phyloP scores from a whole-genome alignment of 1,140 invertebrate genomes.

The Zaprionus capensis region DNA sequence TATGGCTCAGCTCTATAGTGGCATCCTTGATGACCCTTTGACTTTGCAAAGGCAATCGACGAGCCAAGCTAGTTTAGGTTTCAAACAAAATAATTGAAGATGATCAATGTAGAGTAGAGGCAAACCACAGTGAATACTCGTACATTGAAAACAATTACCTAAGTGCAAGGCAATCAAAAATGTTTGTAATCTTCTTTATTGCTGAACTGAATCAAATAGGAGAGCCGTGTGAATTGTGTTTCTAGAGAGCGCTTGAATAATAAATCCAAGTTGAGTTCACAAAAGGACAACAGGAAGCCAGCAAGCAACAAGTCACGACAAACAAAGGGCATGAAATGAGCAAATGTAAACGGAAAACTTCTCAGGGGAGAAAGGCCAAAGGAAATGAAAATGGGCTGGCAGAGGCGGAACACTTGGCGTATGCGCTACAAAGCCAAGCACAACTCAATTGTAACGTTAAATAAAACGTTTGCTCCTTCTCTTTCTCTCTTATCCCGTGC shows the following conservation, averaged over 20 bases:
- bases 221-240: conserved; percentile 29
- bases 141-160: neutral
- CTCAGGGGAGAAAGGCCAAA: conserved; percentile 22
- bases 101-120: neutral
- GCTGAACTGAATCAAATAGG: conserved; percentile 2
- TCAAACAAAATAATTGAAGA: neutral
- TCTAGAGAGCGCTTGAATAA: conserved; percentile 29
- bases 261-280: conserved; percentile 27
- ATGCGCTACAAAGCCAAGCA: conserved; percentile 30
- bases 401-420: conserved; percentile 41
- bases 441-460: conserved; percentile 62
- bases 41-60: too few species aligned
- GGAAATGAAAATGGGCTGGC: conserved; percentile 6
- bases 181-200: conserved; percentile 30
- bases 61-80: neutral
- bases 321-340: conserved; percentile 49
- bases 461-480: conserved; percentile 38
- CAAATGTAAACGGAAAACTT: conserved; percentile 31
- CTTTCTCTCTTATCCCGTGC: conserved; percentile 38
- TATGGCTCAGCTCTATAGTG: too few species aligned
- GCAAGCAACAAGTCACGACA: conserved; percentile 45
- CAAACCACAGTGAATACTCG: neutral
- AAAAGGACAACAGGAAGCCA: conserved; percentile 8
- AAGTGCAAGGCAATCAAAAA: conserved; percentile 10
- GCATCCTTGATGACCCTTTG: too few species aligned